These are phyloP conservation scores for Nibea coibor DNA, from an alignment of 2,113 vertebrate genomes.

Conservation along the genomic window DNA sequence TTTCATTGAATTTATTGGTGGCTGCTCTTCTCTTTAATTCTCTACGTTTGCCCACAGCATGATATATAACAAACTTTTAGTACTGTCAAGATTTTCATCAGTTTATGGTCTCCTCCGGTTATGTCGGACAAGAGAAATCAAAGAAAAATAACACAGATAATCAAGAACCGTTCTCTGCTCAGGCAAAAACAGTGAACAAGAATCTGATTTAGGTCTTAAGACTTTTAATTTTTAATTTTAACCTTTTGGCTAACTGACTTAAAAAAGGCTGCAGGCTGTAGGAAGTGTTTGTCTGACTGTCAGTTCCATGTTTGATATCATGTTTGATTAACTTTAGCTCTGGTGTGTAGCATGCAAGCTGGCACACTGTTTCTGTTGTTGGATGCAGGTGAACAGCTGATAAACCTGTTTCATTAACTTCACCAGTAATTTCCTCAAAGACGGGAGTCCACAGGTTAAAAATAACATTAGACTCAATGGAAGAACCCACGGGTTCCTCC, in stretches of 20 bases:
- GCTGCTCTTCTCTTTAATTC: neutral
- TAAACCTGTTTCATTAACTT: no score
- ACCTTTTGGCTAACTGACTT: no score
- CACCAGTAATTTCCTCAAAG: neutral
- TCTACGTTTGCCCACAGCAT: neutral
- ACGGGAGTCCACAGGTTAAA: neutral
- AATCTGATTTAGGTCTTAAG: neutral
- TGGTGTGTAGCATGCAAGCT: neutral
- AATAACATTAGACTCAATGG: neutral
- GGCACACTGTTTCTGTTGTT: neutral
- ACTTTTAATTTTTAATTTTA: no score
- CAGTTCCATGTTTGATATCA: neutral
- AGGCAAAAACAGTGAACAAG: slow-evolving; percentile 1
- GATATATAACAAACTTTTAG: neutral
- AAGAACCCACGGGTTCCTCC: no score
- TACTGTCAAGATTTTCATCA: neutral
- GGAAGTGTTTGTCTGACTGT: neutral
- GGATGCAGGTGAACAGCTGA: neutral
- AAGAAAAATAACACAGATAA: neutral
- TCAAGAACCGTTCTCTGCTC: slow-evolving; percentile 19
- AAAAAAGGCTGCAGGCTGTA: neutral
- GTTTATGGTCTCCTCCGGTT: neutral
- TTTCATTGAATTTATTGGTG: neutral
- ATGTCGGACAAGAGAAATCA: neutral
- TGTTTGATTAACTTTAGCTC: no score